phyloP scores from a whole-genome alignment of 2,797 vertebrate species.

The Tinamus major region DNA sequence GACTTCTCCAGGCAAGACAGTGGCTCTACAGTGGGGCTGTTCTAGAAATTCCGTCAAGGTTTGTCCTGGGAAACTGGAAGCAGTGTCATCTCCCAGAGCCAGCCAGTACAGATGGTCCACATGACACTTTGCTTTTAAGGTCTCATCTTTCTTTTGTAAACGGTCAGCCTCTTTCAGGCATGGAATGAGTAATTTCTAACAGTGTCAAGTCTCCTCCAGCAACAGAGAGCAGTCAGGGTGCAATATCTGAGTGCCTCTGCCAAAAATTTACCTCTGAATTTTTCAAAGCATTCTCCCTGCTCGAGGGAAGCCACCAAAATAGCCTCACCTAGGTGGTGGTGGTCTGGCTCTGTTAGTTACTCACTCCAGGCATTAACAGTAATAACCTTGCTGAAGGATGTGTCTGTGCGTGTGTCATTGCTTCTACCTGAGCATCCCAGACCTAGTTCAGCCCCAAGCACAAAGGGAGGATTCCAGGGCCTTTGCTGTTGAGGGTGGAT shows the following conservation, averaged over 20 bases:
- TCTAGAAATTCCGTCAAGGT: not conserved
- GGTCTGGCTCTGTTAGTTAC: not conserved
- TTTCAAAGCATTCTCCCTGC: not conserved
- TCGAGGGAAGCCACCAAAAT: not conserved
- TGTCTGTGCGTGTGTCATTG: too few species aligned
- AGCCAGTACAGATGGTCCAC: not conserved
- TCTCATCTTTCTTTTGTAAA: not conserved
- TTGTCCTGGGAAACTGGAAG: not conserved
- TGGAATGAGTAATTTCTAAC: not conserved
- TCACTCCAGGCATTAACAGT: not conserved
- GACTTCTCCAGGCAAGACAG: not conserved
- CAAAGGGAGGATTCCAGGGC: not conserved
- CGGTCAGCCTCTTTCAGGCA: not conserved
- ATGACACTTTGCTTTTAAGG: not conserved
- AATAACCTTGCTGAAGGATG: not conserved
- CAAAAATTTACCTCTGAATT: not conserved
- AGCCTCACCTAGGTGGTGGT: rapidly evolving
- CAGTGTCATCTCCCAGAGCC: not conserved
- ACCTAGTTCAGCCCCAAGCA: not conserved
- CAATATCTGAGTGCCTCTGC: not conserved
- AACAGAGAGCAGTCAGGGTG: not conserved
- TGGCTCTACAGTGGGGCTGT: not conserved
- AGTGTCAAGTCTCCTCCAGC: rapidly evolving
- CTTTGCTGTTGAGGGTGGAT: not conserved
- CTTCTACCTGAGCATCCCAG: not conserved